A percentile compares a stretch with the other conserved stretches of the same genome.
phyloP scores from a whole-genome alignment of 2,113 vertebrate species.

The Orientallactaga bullata region DNA sequence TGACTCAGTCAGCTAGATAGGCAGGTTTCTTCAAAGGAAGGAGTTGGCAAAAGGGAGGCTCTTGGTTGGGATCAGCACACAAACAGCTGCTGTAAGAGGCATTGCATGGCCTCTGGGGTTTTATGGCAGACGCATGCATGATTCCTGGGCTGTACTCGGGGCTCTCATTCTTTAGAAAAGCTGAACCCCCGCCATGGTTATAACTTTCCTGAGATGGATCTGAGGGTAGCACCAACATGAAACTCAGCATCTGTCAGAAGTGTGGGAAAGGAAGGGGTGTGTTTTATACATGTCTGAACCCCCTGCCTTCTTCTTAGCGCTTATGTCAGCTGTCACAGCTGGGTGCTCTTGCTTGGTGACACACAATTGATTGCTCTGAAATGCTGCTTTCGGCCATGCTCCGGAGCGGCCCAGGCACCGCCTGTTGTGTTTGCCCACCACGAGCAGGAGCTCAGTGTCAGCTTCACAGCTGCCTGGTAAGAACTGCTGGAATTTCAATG shows the following conservation, averaged over 20 bases:
- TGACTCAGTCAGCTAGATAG: slow-evolving; percentile 9
- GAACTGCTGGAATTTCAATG: slow-evolving; percentile 32
- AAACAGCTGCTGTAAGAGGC: background rate
- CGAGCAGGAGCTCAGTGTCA: background rate
- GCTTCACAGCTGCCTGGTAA: slow-evolving; percentile 39
- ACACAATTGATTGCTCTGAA: slow-evolving; percentile 14
- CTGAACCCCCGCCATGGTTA: background rate
- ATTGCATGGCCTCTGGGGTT: background rate
- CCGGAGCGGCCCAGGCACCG: background rate
- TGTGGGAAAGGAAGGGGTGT: background rate
- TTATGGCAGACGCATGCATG: background rate
- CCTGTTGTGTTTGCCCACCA: background rate
- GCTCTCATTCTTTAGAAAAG: slow-evolving; percentile 17
- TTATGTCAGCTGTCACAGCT: slow-evolving; percentile 33
- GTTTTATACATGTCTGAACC: background rate
- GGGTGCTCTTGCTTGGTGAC: slow-evolving; percentile 26
- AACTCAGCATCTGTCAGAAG: background rate
- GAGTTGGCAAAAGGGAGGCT: background rate
- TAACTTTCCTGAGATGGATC: slow-evolving; percentile 20
- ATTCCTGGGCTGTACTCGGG: background rate
- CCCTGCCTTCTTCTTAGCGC: background rate
- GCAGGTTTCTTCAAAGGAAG: slow-evolving; percentile 34
- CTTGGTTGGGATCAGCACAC: background rate
- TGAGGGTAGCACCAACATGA: background rate
- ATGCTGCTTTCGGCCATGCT: slow-evolving; percentile 26